Percentiles rank a stretch among this genome's conserved stretches.
phyloP scores from a whole-genome alignment of 1,140 invertebrate genomes.

The Drosophila sp. region DNA sequence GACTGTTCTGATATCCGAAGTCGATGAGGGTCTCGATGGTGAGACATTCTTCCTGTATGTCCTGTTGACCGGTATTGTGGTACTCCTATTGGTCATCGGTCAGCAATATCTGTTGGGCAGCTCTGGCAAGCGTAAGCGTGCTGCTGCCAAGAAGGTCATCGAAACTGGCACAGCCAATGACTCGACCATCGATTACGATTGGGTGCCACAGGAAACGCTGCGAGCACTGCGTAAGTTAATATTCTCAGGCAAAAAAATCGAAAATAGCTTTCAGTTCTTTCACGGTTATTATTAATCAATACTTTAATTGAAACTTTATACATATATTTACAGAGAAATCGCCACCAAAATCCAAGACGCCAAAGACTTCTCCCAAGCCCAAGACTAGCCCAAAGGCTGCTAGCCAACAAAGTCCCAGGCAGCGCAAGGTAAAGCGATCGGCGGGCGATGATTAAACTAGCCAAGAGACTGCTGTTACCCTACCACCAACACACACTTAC shows the following conservation, averaged over 20 bases:
- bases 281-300: background rate
- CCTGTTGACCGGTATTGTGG: conserved; percentile 94
- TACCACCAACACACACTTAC: conserved; percentile 25
- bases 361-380: conserved; percentile 84
- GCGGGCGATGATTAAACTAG: conserved; percentile 85
- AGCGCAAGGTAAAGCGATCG: conserved; percentile 88
- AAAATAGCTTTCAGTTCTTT: no score
- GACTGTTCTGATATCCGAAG: conserved; percentile 97
- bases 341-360: conserved; percentile 80
- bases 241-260: background rate
- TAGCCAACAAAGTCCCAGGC: conserved; percentile 87
- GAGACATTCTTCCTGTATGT: conserved; percentile 99
- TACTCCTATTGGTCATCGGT: conserved; percentile 93
- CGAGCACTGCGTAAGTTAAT: conserved; percentile 90
- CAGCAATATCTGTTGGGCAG: conserved; percentile 94
- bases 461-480: conserved; percentile 59
- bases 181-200: conserved; percentile 98
- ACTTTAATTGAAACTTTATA: conserved; percentile 34
- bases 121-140: conserved; percentile 84
- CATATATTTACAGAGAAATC: conserved; percentile 86
- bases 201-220: conserved; percentile 96
- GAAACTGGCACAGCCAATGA: conserved; percentile 94
- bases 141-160: conserved; percentile 86
- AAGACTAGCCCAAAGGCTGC: conserved; percentile 83
- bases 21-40: conserved; percentile 98